Evolutionary conservation across 2,113 vertebrate genomes (phyloP).

Genomic region (Coturnix japonica): DNA sequence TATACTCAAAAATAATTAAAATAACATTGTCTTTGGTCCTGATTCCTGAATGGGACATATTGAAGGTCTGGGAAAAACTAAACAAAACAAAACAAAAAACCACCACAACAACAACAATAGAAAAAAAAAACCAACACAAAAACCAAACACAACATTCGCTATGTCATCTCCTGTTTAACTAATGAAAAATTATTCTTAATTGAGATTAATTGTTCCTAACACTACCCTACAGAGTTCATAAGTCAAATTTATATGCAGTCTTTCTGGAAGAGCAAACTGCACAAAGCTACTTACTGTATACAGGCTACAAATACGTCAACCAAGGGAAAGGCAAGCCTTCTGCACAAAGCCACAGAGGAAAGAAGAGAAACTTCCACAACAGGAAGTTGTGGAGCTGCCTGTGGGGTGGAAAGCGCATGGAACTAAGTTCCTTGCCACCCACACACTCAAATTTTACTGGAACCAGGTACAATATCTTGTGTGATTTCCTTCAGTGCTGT

Average conservation of each 20-base stretch:
- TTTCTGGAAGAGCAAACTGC: slow-evolving; percentile 50
- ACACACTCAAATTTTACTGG: slow-evolving; percentile 61
- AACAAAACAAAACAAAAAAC: background rate
- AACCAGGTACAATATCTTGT: slow-evolving; percentile 57
- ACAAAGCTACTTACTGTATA: slow-evolving; percentile 56
- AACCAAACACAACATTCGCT: background rate
- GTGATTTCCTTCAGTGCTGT: slow-evolving; percentile 46
- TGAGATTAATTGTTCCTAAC: slow-evolving; percentile 60
- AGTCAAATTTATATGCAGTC: slow-evolving; percentile 62
- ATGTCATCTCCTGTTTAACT: slow-evolving; percentile 63
- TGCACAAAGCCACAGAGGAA: slow-evolving; percentile 69
- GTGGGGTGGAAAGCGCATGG: slow-evolving; percentile 63
- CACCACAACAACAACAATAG: background rate
- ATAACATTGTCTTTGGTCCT: slow-evolving; percentile 58
- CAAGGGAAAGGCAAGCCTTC: slow-evolving; percentile 36
- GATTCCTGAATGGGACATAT: slow-evolving; percentile 39
- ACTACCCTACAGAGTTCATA: slow-evolving; percentile 27
- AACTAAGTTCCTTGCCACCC: slow-evolving; percentile 64
- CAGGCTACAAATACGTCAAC: slow-evolving; percentile 46
- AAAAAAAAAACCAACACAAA: background rate
- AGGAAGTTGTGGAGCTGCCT: slow-evolving; percentile 73
- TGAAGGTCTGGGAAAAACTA: slow-evolving; percentile 4
- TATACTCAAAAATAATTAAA: slow-evolving; percentile 46
- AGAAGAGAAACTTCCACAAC: slow-evolving; percentile 66
- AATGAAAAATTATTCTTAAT: slow-evolving; percentile 58